These are phyloP conservation scores for Monopis laevigella DNA, from an alignment of 2,888 invertebrate genomes.

Conservation along the genomic window DNA sequence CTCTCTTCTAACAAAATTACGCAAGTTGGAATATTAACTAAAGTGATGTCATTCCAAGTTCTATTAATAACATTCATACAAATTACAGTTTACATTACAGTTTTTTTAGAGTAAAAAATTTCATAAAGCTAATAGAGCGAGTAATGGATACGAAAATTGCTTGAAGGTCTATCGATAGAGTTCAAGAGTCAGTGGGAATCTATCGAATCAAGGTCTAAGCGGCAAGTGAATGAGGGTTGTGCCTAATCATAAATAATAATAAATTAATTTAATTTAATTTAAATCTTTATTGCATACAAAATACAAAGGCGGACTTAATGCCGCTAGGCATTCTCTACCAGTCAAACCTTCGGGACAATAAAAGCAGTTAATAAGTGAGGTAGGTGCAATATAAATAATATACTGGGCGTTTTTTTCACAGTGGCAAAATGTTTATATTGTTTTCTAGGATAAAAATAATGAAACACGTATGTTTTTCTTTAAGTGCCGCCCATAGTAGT, in stretches of 20 bases:
- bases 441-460: too few species aligned
- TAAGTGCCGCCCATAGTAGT: too few species aligned
- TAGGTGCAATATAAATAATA: too few species aligned
- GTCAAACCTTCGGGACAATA: too few species aligned
- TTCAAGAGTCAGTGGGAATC: neutral
- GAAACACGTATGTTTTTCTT: too few species aligned
- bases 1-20: neutral
- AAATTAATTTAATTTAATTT: neutral
- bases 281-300: too few species aligned
- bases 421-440: too few species aligned
- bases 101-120: neutral
- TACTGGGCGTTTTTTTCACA: too few species aligned
- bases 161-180: neutral
- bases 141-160: neutral
- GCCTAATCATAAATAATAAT: neutral
- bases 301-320: too few species aligned
- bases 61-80: neutral
- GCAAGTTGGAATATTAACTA: neutral
- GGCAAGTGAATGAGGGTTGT: neutral
- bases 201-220: neutral
- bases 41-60: neutral
- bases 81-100: too few species aligned
- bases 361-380: too few species aligned
- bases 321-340: too few species aligned
- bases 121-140: neutral